Evolutionary conservation across 2,888 invertebrate species (phyloP), one percentile per base, ranked within the genome.

Genomic region (Drosophila diplacantha): DNA sequence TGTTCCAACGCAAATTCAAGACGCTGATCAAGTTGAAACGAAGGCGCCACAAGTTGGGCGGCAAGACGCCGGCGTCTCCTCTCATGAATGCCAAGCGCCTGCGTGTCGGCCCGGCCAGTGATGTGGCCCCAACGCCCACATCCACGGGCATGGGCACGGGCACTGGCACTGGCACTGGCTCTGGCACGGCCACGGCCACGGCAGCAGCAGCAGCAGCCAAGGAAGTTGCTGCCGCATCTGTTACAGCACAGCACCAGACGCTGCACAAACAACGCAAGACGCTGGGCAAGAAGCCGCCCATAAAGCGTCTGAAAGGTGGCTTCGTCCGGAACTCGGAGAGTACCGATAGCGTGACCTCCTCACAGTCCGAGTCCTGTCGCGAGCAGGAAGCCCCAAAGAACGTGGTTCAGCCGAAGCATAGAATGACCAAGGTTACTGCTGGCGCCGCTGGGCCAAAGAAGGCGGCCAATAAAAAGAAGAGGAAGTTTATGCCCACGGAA

Each of bases 1-100:
- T 84, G 7, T 84, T 85, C 11, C 78, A 84, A 52, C 71, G 81
- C 2, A 80, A 80, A 26, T 81, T 83, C 20, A 81, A 81, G 38
- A 64, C 83, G 0, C 51, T 83, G 11, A 64, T 73, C 8, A 63
- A 65, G 3, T 49, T 80, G 1, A 80, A 81, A 29, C 69, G 73
- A 3, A 72, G 83, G 18, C 72, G 71, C 2, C 69, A 69, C 20
- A 77, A 73, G 34, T 11, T 79, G 31, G 71, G 61, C 20, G 26
- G 39, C 32, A 75, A 56, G 31, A 8, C 34, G 29, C 0, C 34
- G 2, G 7, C 34, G 4, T 14, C 49, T 3, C 22, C 22, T 0
- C 1, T 4, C 2, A 1, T 18, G 1, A 34, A 3, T 5, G 14
- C 12, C 1, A 79, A 65, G 26, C 73, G 78, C 6, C 12, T 44